phyloP scores from a whole-genome alignment of 2,888 invertebrate species.

The Pheosia tremula region DNA sequence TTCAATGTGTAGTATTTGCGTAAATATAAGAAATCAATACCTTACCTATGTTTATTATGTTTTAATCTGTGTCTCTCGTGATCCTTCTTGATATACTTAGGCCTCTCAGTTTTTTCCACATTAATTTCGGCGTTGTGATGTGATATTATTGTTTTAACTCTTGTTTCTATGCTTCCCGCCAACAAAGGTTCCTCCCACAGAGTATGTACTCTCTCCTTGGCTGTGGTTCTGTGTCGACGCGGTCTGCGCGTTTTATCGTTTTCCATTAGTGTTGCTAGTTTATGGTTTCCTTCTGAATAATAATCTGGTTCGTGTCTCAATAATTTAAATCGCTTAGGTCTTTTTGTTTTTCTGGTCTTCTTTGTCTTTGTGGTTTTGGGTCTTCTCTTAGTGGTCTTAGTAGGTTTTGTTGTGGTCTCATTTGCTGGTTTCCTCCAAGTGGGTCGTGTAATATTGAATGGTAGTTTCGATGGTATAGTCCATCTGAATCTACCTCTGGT shows the following conservation, averaged over 20 bases:
- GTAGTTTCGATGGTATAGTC: neutral
- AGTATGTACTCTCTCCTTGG: neutral
- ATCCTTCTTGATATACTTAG: conserved; percentile 1
- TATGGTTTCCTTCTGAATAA: neutral
- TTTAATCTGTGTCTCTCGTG: neutral
- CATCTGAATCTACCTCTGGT: neutral
- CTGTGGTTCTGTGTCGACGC: neutral
- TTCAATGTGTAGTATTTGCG: too few relatives aligned
- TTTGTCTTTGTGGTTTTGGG: neutral
- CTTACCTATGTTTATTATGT: neutral
- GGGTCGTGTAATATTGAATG: neutral
- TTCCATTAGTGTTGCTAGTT: neutral
- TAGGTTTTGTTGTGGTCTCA: neutral
- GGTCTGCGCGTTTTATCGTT: neutral
- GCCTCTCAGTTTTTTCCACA: neutral
- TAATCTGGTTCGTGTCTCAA: neutral
- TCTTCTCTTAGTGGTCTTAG: too few relatives aligned
- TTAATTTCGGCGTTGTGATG: neutral
- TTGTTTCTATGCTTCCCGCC: neutral
- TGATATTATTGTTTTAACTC: conserved; percentile 1
- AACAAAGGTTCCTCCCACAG: neutral
- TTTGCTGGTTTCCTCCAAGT: neutral
- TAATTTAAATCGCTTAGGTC: neutral
- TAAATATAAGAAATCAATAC: neutral
- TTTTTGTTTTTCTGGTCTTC: neutral